Base-by-base conservation (phyloP, 2,113 vertebrate genomes). In the Catharus fuscescens region DNA sequence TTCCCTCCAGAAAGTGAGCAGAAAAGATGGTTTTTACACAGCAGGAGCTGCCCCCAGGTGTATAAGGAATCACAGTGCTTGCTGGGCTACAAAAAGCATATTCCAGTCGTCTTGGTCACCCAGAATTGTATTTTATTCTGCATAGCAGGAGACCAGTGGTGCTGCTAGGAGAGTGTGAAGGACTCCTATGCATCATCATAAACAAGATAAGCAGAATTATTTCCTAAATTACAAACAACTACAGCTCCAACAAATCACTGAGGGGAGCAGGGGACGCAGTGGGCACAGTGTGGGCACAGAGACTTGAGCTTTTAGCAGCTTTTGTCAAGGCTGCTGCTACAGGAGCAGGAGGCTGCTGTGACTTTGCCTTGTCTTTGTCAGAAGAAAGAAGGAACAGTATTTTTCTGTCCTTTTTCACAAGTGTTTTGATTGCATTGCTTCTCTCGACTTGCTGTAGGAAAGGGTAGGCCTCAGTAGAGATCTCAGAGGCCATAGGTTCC, bases 121-220 rank as follows among this genome's bases (percentile, higher is more conserved):
- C 72, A 67, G 91, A 54, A 20, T 2, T 23, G 79, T 26, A 31
- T 66, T 93, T 94, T 64, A 80, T 88, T 86, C 88, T 87, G 90
- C 91, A 93, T 52, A 83, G 71, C 60, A 73, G 45, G 71, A 96
- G 64, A 91, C 57, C 77, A 91, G 87, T 12, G 81, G 74, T 74
- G 54, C 67, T 88, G 85, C 64, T 40, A 57, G 81, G 82, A 93
- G 84, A 74, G 56, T 62, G 82, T 74, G 79, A 95, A 80, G 82
- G 81, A 88, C 53, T 90, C 85, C 79, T 88, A 73, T 92, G 92
- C 90, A 95, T 94, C 85, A 83, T 48, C 81, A 88, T 92, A 84
- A 96, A 76, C 60, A 66, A 88, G 76, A 88, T 83, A 90, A 95
- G 88, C 60, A 67, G 76, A 88, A 93, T 90, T 94, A 93, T 92